Evolutionary conservation across 2,888 invertebrate genomes (phyloP).

Genomic region (Anodontia alba): DNA sequence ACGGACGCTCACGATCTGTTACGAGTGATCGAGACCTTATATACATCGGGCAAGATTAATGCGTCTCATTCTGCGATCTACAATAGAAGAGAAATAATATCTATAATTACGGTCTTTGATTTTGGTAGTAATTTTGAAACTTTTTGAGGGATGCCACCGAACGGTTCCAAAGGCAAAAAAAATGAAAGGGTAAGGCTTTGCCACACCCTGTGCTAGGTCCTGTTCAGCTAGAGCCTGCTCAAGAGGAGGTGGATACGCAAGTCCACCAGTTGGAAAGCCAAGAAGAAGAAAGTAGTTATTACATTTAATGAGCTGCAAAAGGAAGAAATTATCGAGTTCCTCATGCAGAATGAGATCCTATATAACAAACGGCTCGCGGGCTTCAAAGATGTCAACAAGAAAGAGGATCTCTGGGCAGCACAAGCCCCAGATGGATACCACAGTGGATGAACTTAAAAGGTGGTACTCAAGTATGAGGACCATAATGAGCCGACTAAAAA

Average conservation of each 20-base stretch:
- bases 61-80: background rate
- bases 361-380: conserved; percentile 24
- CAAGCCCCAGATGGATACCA: conserved; percentile 27
- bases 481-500: conserved; percentile 35
- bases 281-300: conserved; percentile 20
- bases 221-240: conserved; percentile 13
- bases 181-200: conserved; percentile 21
- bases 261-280: background rate
- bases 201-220: background rate
- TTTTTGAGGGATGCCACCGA: conserved; percentile 24
- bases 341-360: conserved; percentile 22
- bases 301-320: conserved; percentile 19
- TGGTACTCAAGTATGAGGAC: conserved; percentile 29
- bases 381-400: conserved; percentile 26
- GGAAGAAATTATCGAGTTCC: conserved; percentile 15
- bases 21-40: background rate
- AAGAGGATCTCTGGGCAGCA: conserved; percentile 31
- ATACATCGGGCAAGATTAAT: background rate
- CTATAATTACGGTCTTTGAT: background rate
- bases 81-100: conserved; percentile 10
- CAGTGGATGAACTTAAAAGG: conserved; percentile 24
- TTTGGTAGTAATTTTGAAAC: conserved; percentile 8
- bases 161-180: conserved; percentile 18
- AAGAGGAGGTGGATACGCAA: background rate
- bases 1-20: too few species aligned